Evolutionary conservation across 2,113 vertebrate species (phyloP), one percentile per base, ranked within the genome.

Genomic region (Anarrhichthys ocellatus): DNA sequence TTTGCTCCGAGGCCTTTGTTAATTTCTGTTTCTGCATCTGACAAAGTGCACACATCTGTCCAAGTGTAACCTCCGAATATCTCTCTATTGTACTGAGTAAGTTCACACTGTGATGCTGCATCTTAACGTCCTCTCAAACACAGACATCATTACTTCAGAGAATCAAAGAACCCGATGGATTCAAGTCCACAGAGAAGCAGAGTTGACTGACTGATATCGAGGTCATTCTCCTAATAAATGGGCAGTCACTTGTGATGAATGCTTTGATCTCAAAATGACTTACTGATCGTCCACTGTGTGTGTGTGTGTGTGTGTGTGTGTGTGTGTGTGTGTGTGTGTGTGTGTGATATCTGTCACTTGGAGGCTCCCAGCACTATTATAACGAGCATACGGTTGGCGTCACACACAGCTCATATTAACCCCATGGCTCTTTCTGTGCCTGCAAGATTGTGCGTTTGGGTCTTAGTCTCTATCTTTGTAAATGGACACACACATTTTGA

Each of bases 301-400:
- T 76, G 56, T 76, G 22, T 64, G 72, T 68, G 80, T 88, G 78
- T 85, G 73, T 81, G 65, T 79, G 71, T 67, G 71, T 86, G 88
- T 90, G 75, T 68, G 73, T 70, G 17, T 64, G 71, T 76, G 63
- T 62, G 70, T 87, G 87, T 87, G 76, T 83, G 69, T 68, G 72
- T 87, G 89, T 89, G 78, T 69, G 73, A 92, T 92, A 92, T 94
- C 87, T 89, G 91, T 91, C 93, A 93, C 90, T 89, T 74, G 34
- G 61, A 93, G 73, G 94, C 94, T 93, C 71, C 84, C 74, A 93
- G 94, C 92, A 61, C 89, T 90, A 83, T 94, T 93, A 93, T 94
- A 94, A 94, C 70, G 88, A 94, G 93, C 92, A 90, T 83, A 92
- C 81, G 92, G 85, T 92, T 92, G 92, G 87, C 83, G 75, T 93